These are phyloP conservation scores for Siniperca knerii DNA, from an alignment of 2,113 vertebrate species.

Conservation along the genomic window DNA sequence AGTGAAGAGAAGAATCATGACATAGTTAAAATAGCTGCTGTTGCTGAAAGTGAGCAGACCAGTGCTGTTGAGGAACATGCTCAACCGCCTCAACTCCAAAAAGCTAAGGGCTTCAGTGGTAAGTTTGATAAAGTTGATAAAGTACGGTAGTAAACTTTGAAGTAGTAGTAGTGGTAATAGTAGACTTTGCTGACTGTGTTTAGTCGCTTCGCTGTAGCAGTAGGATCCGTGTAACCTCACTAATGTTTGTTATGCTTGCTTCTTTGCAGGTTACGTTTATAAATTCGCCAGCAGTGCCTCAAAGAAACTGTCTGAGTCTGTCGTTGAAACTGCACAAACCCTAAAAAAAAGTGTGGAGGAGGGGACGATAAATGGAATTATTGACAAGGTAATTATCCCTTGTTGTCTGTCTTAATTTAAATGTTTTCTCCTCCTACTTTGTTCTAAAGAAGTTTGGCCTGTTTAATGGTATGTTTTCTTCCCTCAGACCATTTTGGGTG, in stretches of 20 bases:
- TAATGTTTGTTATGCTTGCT: background rate
- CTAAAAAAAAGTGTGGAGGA: conserved; percentile 95
- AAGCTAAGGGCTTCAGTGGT: conserved; percentile 48
- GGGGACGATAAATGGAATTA: conserved; percentile 91
- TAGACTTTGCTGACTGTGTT: background rate
- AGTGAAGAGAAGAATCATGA: background rate
- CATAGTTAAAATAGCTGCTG: conserved; percentile 26
- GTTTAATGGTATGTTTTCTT: rapidly evolving
- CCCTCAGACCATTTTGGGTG: conserved; percentile 93
- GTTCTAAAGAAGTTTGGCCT: background rate
- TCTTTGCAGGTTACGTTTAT: conserved; percentile 88
- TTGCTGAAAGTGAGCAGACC: background rate
- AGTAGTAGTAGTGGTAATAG: background rate
- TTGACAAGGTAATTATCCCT: conserved; percentile 87
- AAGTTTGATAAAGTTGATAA: background rate
- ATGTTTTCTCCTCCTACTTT: background rate
- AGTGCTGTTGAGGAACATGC: background rate
- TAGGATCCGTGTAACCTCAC: too few species aligned
- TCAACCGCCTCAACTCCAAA: conserved; percentile 16
- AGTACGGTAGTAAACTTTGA: background rate
- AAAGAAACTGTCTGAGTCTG: conserved; percentile 93
- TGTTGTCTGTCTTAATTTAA: rapidly evolving
- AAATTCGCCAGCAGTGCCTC: conserved; percentile 91
- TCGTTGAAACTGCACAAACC: conserved; percentile 91
- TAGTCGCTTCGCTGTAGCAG: background rate